Evolutionary conservation across 2,888 invertebrate species (phyloP).

Genomic region (Drosophila longiperda): DNA sequence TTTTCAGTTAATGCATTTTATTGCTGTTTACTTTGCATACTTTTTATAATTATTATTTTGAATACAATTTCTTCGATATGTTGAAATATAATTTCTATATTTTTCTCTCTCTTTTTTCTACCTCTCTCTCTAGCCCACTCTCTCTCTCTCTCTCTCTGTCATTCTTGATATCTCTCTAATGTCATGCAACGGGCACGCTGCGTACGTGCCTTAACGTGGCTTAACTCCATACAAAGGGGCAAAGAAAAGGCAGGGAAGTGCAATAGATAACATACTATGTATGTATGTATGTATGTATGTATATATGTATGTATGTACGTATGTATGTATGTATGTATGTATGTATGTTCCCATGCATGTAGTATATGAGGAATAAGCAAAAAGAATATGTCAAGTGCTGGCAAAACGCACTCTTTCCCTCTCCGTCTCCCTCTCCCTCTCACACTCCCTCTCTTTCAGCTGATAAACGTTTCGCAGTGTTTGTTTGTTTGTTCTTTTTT

Average conservation of each 20-base stretch:
- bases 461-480: conserved; percentile 28
- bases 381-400: conserved; percentile 29
- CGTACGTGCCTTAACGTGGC: conserved; percentile 58
- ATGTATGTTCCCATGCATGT: conserved; percentile 5
- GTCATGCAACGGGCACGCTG: conserved; percentile 30
- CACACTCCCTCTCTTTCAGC: background rate
- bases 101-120: background rate
- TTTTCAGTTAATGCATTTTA: conserved; percentile 1
- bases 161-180: conserved; percentile 16
- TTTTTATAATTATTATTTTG: background rate
- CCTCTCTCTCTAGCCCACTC: background rate
- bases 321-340: background rate
- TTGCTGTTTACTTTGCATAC: conserved; percentile 4
- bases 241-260: conserved; percentile 3
- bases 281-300: background rate
- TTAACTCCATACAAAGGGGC: background rate
- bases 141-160: background rate
- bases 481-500: conserved; percentile 53
- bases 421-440: background rate
- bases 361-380: background rate
- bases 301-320: background rate
- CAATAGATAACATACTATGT: conserved; percentile 19
- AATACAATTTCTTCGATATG: background rate
- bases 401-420: conserved; percentile 28
- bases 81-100: background rate